Percentiles rank a stretch among this genome's conserved stretches.
phyloP scores from a whole-genome alignment of 2,797 vertebrate species.

The Gorsachius magnificus region DNA sequence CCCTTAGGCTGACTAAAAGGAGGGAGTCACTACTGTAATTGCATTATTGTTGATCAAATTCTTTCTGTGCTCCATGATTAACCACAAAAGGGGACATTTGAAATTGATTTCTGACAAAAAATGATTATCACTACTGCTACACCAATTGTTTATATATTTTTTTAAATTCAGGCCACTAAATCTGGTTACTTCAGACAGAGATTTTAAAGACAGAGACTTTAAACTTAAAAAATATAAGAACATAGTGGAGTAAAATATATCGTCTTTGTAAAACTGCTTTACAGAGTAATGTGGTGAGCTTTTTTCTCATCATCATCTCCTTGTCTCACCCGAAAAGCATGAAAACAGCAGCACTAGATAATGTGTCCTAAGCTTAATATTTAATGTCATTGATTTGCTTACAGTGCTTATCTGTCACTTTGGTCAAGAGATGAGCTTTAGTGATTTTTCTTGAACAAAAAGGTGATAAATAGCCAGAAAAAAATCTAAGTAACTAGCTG shows the following conservation, averaged over 20 bases:
- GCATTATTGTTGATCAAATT: neutral
- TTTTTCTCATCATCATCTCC: neutral
- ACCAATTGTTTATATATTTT: neutral
- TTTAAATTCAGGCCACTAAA: neutral
- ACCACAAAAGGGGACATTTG: neutral
- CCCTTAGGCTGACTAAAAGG: neutral
- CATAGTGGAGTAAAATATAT: neutral
- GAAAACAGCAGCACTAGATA: neutral
- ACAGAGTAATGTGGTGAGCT: neutral
- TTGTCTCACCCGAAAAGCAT: neutral
- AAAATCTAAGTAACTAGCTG: neutral
- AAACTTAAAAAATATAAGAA: neutral
- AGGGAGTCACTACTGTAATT: neutral
- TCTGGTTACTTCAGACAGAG: neutral
- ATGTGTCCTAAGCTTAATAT: neutral
- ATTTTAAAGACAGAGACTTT: neutral
- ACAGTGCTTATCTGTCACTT: neutral
- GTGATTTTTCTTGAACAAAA: slow-evolving; percentile 12
- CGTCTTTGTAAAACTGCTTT: neutral
- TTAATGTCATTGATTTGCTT: slow-evolving; percentile 14
- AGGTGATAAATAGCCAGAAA: neutral
- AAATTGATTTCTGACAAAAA: neutral
- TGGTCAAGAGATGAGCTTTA: neutral
- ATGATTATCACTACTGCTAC: neutral
- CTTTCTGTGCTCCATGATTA: neutral